Evolutionary conservation across 2,113 vertebrate genomes (phyloP).

Genomic region (Mormyrus lacerda): DNA sequence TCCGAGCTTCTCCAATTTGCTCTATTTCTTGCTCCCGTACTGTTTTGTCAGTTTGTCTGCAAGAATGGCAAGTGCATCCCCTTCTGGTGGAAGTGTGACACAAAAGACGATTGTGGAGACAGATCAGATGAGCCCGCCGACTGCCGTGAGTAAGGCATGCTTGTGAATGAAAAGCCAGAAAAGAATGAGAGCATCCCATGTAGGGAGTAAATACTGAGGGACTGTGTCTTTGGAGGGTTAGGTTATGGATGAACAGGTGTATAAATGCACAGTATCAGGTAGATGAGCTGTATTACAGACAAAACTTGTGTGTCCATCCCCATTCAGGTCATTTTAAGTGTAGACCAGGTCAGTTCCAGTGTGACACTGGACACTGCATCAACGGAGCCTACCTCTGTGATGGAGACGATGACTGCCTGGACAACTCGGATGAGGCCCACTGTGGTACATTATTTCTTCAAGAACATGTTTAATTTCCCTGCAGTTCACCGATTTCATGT

Average conservation of each 20-base stretch:
- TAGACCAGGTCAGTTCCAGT: slow-evolving; percentile 92
- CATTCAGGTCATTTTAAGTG: slow-evolving; percentile 86
- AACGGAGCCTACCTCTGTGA: slow-evolving; percentile 97
- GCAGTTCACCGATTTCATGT: neutral
- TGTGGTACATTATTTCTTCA: slow-evolving; percentile 62
- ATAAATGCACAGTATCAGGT: neutral
- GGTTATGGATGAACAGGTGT: neutral
- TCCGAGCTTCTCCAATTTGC: neutral
- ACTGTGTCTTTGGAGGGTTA: neutral
- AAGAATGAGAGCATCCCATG: neutral
- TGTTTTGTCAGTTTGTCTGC: slow-evolving; percentile 78
- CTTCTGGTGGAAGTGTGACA: slow-evolving; percentile 50
- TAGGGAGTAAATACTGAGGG: neutral
- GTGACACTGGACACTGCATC: slow-evolving; percentile 90
- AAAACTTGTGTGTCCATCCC: neutral
- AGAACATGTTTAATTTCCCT: neutral
- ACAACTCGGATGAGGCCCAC: slow-evolving; percentile 91
- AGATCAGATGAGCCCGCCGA: slow-evolving; percentile 84
- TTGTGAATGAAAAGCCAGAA: neutral
- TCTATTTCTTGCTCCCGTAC: neutral
- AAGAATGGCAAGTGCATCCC: slow-evolving; percentile 62
- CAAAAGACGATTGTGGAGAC: slow-evolving; percentile 92
- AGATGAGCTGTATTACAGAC: neutral
- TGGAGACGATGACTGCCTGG: slow-evolving; percentile 94
- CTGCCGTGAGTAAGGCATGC: slow-evolving; percentile 75